These are phyloP conservation scores for Tachina fera DNA, from an alignment of 2,888 invertebrate genomes.

Conservation along the genomic window DNA sequence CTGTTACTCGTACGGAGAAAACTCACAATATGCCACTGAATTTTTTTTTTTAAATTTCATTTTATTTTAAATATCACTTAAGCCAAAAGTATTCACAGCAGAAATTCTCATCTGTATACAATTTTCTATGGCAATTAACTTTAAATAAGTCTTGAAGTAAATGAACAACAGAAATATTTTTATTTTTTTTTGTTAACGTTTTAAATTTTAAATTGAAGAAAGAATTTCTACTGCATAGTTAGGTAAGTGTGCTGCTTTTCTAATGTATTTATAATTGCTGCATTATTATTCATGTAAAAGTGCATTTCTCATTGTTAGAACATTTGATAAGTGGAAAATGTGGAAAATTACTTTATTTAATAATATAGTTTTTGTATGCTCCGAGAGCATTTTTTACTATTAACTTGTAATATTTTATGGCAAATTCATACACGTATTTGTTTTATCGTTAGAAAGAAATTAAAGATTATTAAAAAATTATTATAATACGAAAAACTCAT, in stretches of 20 bases:
- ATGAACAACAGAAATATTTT: slow-evolving; percentile 37
- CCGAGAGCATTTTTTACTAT: slow-evolving; percentile 23
- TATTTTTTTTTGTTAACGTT: slow-evolving; percentile 35
- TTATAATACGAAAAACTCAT: slow-evolving; percentile 50
- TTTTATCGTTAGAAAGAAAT: slow-evolving; percentile 66
- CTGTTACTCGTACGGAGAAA: no score
- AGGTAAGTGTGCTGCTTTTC: slow-evolving; percentile 41
- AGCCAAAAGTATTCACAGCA: neutral
- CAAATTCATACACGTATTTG: slow-evolving; percentile 23
- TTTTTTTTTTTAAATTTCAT: neutral
- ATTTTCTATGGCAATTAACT: slow-evolving; percentile 42
- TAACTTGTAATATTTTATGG: neutral
- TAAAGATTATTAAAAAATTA: slow-evolving; percentile 67
- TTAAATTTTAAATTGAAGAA: slow-evolving; percentile 25
- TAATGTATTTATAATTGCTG: slow-evolving; percentile 69
- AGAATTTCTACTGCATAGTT: slow-evolving; percentile 31
- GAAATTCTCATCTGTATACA: neutral
- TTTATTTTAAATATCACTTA: slow-evolving; percentile 8
- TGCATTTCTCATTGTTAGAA: slow-evolving; percentile 53
- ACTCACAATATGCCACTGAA: no score
- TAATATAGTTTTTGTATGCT: neutral
- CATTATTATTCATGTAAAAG: slow-evolving; percentile 31
- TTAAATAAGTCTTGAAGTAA: slow-evolving; percentile 39
- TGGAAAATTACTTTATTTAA: slow-evolving; percentile 56
- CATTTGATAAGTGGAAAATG: slow-evolving; percentile 47